phyloP scores from a whole-genome alignment of 2,113 vertebrate genomes.

The Gallinago paraguaiae region DNA sequence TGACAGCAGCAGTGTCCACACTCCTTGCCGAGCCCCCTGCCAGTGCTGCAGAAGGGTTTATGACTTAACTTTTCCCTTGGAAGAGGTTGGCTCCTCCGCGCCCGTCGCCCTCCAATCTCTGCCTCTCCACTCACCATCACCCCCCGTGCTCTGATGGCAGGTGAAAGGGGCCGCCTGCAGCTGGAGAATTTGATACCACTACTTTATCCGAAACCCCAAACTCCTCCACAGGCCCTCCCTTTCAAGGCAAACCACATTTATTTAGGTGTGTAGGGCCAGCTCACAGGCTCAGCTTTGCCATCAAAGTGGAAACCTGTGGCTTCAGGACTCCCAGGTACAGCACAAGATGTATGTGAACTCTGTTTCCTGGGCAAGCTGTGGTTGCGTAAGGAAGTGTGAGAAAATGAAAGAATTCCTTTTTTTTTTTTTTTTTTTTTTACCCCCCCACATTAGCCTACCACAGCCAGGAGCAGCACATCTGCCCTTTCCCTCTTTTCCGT shows the following conservation, averaged over 20 bases:
- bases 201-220: neutral
- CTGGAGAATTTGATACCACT: neutral
- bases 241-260: neutral
- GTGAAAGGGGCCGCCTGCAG: rapidly evolving
- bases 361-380: neutral
- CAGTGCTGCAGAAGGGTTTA: neutral
- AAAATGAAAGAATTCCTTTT: neutral
- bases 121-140: neutral
- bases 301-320: neutral
- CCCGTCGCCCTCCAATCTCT: neutral
- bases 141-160: neutral
- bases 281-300: neutral
- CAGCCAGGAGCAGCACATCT: neutral
- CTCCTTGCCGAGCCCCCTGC: neutral
- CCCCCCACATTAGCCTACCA: neutral
- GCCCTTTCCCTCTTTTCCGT: neutral
- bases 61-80: neutral
- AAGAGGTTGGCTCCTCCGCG: neutral
- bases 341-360: rapidly evolving
- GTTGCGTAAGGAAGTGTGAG: neutral
- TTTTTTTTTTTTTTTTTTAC: neutral
- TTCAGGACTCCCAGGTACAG: neutral
- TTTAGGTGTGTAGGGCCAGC: neutral
- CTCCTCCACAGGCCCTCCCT: neutral
- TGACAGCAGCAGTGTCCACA: neutral